Base-by-base conservation (phyloP, 1,140 invertebrate genomes). In the Drosophila paulistorum region DNA sequence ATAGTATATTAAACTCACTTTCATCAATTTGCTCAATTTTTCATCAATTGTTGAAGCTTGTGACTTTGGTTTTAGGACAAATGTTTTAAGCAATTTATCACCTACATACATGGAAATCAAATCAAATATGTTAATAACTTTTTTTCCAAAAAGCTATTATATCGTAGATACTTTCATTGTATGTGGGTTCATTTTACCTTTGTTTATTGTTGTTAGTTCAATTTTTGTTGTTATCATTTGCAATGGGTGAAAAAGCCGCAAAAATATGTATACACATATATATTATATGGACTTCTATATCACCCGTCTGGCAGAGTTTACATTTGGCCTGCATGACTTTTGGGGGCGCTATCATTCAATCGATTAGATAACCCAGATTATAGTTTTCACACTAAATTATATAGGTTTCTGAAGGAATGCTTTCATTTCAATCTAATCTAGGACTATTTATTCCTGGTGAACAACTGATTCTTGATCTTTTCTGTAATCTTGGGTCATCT, bases 221-320 rank as follows among this genome's bases (percentile, higher is more conserved):
- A 11, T 51, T 51, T 30, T 23, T 51, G 20, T 51, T 51, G 45
- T 51, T 51, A 51, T 51, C 45, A 51, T 39, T 68, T 57, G 45
- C 33, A 59, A 62, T 76, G 76, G 64, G 59, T 54, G 64, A 77
- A 70, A 77, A 63, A 77, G 73, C 54, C 55, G 60, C 66, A 65
- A 68, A 57, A 68, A 48, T n/a, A n/a, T n/a, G n/a, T n/a, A 14
- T 20, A 66, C n/a, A 41, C 6, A 59, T 14, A 42, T 30, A 30
- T 30, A 30, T 30, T 26, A 30, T 30, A 30, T 42, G 41, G 5
- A 42, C n/a, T 30, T 30, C 2, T 45, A 45, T 45, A 23, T 23
- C 45, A n/a, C 3, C 17, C 45, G 45, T 51, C 45, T 51, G 45
- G 45, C 9, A 20, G 9, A 51, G 17, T 23, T 51, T 51, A 51